Evolutionary conservation across 2,113 vertebrate genomes (phyloP).

Genomic region (Ictidomys tridecemlineatus): DNA sequence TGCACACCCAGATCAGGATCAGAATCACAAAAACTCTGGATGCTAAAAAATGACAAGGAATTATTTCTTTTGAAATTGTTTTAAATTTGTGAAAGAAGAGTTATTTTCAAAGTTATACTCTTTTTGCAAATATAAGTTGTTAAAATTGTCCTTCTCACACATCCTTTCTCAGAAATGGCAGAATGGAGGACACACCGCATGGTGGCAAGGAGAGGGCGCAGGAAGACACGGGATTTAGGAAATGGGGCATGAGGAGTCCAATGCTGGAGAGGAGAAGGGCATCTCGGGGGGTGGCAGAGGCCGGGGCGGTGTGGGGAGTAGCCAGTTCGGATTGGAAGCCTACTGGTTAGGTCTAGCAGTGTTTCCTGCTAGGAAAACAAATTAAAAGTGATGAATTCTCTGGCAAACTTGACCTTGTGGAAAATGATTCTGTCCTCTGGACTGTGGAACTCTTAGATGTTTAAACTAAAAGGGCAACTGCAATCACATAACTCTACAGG

Average conservation of each 20-base stretch:
- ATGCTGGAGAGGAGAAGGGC: no score
- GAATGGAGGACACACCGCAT: neutral
- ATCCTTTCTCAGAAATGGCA: neutral
- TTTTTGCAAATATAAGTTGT: neutral
- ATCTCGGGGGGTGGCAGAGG: accelerated
- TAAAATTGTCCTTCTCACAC: neutral
- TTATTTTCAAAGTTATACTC: neutral
- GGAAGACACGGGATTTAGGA: neutral
- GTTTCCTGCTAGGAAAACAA: neutral
- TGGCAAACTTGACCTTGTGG: neutral
- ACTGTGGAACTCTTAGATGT: neutral
- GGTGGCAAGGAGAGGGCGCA: no score
- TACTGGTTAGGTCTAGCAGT: accelerated
- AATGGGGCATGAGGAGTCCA: neutral
- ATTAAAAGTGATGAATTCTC: accelerated
- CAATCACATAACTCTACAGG: no score
- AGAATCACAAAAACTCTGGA: neutral
- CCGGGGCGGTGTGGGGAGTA: accelerated
- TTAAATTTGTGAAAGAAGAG: neutral
- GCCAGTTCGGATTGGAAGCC: neutral
- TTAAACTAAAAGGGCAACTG: neutral
- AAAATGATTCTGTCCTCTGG: neutral
- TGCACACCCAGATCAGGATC: neutral
- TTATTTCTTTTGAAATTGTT: neutral
- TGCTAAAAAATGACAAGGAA: neutral